phyloP scores from a whole-genome alignment of 2,113 vertebrate genomes.

The Hippocampus comes region DNA sequence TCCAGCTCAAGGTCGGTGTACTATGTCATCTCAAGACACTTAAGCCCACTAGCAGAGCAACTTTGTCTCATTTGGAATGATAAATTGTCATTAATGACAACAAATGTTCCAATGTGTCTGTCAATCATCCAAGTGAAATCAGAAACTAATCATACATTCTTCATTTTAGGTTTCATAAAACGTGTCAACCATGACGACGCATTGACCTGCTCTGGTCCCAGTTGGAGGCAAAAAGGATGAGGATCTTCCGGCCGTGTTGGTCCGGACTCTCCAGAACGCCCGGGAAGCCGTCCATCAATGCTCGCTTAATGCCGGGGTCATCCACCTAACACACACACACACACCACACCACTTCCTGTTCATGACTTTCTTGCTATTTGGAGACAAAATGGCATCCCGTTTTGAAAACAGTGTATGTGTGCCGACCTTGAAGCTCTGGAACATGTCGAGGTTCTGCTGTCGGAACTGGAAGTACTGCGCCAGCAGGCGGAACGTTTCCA shows the following conservation, averaged over 20 bases:
- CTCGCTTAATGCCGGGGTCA: constrained; percentile 93
- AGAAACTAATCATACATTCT: neutral
- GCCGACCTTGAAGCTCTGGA: constrained; percentile 93
- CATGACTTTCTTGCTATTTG: neutral
- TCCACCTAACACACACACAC: constrained; percentile 54
- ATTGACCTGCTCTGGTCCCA: constrained; percentile 97
- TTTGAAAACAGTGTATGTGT: no score
- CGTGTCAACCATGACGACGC: neutral
- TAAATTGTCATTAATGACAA: no score
- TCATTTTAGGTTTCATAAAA: neutral
- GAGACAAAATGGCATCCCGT: no score
- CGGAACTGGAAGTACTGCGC: constrained; percentile 98
- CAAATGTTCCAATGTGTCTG: no score
- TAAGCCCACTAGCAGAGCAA: no score
- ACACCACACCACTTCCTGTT: neutral
- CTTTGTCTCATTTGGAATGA: no score
- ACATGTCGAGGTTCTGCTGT: constrained; percentile 99
- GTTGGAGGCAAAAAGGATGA: constrained; percentile 96
- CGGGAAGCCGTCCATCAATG: constrained; percentile 93
- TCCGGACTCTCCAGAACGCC: constrained; percentile 94
- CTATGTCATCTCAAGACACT: no score
- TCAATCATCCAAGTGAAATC: neutral
- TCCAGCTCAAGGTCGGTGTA: no score
- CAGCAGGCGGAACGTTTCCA: constrained; percentile 91
- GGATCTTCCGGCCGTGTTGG: constrained; percentile 93